A percentile compares a stretch with the other conserved stretches of the same genome.
Conservation (phyloP, 1,140 invertebrate species). For the Geopemphigus sp. region DNA sequence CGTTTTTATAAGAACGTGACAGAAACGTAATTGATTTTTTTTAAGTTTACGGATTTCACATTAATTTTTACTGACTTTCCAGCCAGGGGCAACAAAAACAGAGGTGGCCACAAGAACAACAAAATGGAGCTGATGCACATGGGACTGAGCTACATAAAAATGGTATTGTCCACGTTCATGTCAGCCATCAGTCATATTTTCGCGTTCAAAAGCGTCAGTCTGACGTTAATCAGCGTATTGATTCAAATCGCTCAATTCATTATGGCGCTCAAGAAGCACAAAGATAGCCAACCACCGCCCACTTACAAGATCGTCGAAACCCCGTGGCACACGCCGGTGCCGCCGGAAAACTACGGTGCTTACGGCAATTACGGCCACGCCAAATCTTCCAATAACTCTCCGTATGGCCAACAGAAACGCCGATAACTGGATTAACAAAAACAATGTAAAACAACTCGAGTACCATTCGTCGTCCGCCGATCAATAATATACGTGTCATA, state of each 20-base stretch:
- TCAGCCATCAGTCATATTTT: constrained; percentile 3
- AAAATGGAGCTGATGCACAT: constrained; percentile 29
- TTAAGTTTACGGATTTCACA: too few species aligned
- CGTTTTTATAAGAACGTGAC: too few species aligned
- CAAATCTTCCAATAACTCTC: not conserved
- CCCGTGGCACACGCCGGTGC: constrained; percentile 11
- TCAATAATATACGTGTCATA: too few species aligned
- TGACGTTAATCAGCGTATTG: constrained; percentile 23
- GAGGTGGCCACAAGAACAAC: not conserved
- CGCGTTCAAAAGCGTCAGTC: constrained; percentile 8
- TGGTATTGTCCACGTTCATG: not conserved
- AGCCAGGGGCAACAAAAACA: constrained; percentile 22
- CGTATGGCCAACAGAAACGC: not conserved
- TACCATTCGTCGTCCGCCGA: too few species aligned
- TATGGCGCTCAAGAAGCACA: constrained; percentile 19
- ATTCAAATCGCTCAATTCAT: constrained; percentile 30
- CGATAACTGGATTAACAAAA: too few species aligned
- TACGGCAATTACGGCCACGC: not conserved
- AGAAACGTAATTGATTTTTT: too few species aligned
- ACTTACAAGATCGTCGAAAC: constrained; percentile 32
- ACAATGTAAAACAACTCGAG: too few species aligned
- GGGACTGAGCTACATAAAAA: constrained; percentile 32
- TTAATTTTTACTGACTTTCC: not conserved
- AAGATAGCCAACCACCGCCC: not conserved
- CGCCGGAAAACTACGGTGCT: not conserved